These are phyloP conservation scores for Eumaeus atala DNA, from an alignment of 1,140 invertebrate species.

Conservation along the genomic window DNA sequence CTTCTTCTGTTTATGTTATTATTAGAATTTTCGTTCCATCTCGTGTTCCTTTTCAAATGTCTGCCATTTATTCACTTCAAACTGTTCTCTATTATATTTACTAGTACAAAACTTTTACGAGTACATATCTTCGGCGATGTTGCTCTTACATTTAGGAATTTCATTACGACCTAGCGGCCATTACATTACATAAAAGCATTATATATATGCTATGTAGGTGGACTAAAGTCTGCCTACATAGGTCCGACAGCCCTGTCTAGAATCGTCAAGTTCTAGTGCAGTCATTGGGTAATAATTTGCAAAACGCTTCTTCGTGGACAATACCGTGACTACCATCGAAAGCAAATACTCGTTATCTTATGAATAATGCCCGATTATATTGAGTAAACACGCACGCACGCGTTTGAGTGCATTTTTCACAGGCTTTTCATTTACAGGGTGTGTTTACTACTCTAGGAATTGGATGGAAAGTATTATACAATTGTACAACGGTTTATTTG, in stretches of 20 bases:
- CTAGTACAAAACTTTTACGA: too few species aligned
- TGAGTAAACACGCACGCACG: constrained; percentile 59
- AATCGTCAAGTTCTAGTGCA: constrained; percentile 21
- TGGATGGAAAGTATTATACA: too few species aligned
- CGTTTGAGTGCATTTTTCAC: constrained; percentile 62
- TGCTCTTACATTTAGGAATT: too few species aligned
- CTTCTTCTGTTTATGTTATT: too few species aligned
- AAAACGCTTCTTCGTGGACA: constrained; percentile 57
- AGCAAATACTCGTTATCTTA: constrained; percentile 70
- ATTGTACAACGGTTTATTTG: neutral
- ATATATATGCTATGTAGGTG: too few species aligned
- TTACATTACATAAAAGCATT: too few species aligned
- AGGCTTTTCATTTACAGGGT: constrained; percentile 49
- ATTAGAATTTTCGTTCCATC: too few species aligned
- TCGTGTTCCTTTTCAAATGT: too few species aligned
- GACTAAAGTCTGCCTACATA: neutral
- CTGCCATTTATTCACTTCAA: too few species aligned
- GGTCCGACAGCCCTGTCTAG: constrained; percentile 1
- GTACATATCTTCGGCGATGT: too few species aligned
- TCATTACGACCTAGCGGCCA: too few species aligned
- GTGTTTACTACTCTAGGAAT: constrained; percentile 23
- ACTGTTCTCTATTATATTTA: too few species aligned
- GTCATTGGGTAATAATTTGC: constrained; percentile 53
- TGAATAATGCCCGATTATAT: constrained; percentile 71
- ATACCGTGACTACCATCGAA: constrained; percentile 63